Evolutionary conservation across 2,113 vertebrate genomes (phyloP).

Genomic region (Anseranas semipalmata): DNA sequence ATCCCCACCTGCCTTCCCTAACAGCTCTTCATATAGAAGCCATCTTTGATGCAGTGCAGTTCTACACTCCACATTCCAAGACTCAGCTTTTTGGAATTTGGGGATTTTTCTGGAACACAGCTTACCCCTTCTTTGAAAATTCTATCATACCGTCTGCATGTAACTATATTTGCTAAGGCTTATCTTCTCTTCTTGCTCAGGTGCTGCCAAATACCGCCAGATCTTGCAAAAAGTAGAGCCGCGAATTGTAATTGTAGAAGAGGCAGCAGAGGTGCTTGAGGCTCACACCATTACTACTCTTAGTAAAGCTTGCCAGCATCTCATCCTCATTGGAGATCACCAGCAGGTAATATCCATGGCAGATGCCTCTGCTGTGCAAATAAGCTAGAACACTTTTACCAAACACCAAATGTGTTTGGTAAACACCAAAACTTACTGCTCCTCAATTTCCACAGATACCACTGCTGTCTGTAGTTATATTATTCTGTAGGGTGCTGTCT

Average conservation of each 20-base stretch:
- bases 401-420: background rate
- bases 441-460: background rate
- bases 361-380: background rate
- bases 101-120: background rate
- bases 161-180: background rate
- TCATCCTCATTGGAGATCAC: constrained; percentile 97
- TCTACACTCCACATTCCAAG: background rate
- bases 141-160: background rate
- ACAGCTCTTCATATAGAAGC: background rate
- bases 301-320: constrained; percentile 89
- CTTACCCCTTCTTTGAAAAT: background rate
- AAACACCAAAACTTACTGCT: background rate
- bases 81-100: background rate
- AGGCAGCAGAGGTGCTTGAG: constrained; percentile 95
- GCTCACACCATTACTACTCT: constrained; percentile 93
- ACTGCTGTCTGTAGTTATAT: too few relatives aligned
- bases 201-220: constrained; percentile 89
- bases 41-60: background rate
- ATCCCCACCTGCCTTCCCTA: background rate
- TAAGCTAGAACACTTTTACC: background rate
- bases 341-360: constrained; percentile 84
- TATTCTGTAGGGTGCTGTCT: background rate
- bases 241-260: constrained; percentile 89
- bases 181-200: constrained; percentile 55
- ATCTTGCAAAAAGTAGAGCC: constrained; percentile 86